Conservation (phyloP, 2,888 invertebrate species). For the Junonia oenone region DNA sequence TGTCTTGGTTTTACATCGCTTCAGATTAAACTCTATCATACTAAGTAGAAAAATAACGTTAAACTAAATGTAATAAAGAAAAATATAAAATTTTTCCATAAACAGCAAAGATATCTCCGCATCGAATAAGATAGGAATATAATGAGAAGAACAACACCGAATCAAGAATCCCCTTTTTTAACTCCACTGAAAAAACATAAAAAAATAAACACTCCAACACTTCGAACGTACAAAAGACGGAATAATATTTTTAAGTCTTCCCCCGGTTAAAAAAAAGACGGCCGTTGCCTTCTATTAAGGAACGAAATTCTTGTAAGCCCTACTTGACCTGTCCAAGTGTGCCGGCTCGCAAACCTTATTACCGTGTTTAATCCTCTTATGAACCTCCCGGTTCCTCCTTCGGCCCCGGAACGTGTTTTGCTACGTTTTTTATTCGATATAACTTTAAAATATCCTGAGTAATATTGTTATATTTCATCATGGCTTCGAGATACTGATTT, state of each 20-base stretch:
- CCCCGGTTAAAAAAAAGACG: neutral
- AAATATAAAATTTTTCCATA: too few species aligned
- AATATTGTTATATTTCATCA: neutral
- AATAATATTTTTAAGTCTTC: neutral
- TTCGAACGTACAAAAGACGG: neutral
- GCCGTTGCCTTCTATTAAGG: constrained; percentile 13
- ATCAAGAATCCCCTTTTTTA: too few species aligned
- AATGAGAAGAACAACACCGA: too few species aligned
- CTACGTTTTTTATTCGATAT: constrained; percentile 10
- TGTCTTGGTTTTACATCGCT: too few species aligned
- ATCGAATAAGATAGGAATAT: too few species aligned
- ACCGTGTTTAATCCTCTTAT: constrained; percentile 67
- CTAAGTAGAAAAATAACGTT: too few species aligned
- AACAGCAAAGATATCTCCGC: too few species aligned
- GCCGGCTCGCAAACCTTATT: constrained; percentile 62
- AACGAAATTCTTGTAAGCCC: constrained; percentile 43
- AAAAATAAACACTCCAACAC: neutral
- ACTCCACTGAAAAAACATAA: too few species aligned
- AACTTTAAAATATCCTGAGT: neutral
- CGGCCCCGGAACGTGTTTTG: constrained; percentile 18
- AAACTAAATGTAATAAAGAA: too few species aligned
- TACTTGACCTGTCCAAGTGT: constrained; percentile 62
- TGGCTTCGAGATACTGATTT: too few species aligned
- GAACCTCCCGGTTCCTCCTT: constrained; percentile 25
- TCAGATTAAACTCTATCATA: too few species aligned